Conservation (phyloP, 2,888 invertebrate genomes). For the Hirtodrosophila cameraria region DNA sequence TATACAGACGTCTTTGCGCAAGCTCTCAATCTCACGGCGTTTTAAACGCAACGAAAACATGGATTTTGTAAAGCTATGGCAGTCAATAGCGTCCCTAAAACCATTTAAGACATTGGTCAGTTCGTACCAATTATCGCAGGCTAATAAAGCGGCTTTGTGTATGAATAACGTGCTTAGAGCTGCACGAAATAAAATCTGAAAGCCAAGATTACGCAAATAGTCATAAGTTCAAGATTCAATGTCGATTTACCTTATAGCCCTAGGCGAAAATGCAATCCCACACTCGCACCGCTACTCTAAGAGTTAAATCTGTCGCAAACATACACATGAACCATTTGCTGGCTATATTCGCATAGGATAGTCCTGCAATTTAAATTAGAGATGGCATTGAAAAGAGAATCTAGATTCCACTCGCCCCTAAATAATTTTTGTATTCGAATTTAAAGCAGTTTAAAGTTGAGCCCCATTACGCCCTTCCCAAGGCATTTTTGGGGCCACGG, state of each 20-base stretch:
- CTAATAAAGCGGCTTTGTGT: constrained; percentile 89
- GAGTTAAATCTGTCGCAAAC: constrained; percentile 96
- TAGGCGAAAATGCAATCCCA: constrained; percentile 98
- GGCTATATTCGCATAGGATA: constrained; percentile 95
- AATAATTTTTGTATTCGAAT: no score
- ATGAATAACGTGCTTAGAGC: constrained; percentile 92
- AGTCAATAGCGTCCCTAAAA: constrained; percentile 92
- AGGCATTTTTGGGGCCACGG: no score
- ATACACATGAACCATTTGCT: constrained; percentile 98
- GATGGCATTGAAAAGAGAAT: no score
- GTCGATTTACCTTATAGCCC: constrained; percentile 89
- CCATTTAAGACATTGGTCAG: no score
- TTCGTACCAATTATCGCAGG: constrained; percentile 91
- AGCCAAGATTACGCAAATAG: background rate
- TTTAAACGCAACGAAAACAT: constrained; percentile 91
- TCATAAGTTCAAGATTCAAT: background rate
- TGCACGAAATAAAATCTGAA: constrained; percentile 92
- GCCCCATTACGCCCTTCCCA: no score
- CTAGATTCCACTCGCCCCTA: no score
- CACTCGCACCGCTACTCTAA: constrained; percentile 96
- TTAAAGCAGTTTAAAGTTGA: no score
- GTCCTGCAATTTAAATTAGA: constrained; percentile 85
- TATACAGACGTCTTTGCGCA: no score
- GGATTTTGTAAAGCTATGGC: constrained; percentile 95
- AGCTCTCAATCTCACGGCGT: constrained; percentile 81